A percentile compares a stretch with the other conserved stretches of the same genome.
phyloP scores from a whole-genome alignment of 35 echinoderm and acorn worm genomes.

The Acanthaster planci region DNA sequence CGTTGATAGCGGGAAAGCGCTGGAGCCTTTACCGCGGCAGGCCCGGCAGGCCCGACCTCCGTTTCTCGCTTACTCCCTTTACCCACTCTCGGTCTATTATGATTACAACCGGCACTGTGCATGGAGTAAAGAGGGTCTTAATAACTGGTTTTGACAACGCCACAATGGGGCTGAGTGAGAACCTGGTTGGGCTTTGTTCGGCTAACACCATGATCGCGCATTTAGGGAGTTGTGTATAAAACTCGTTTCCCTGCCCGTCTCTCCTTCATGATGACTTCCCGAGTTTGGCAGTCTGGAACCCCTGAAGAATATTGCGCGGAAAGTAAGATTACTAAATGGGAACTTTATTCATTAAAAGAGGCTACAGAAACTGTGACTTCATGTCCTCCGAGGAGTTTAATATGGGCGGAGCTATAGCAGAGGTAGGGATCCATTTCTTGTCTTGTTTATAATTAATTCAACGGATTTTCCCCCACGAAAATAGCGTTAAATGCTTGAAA shows the following conservation, averaged over 20 bases:
- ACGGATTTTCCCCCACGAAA: no score
- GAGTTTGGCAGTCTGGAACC: not conserved
- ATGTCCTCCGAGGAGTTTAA: not conserved
- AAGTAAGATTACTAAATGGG: no score
- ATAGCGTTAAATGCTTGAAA: no score
- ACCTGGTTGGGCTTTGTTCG: slow-evolving; percentile 6
- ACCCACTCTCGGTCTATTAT: slow-evolving; percentile 25
- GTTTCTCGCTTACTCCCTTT: not conserved
- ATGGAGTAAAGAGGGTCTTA: not conserved
- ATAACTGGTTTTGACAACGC: slow-evolving; percentile 29
- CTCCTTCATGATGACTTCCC: not conserved
- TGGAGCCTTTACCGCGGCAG: not conserved
- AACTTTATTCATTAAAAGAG: no score
- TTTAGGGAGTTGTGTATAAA: slow-evolving; percentile 20
- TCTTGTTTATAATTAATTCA: not conserved
- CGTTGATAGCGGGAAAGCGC: slow-evolving; percentile 15
- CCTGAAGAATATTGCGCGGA: no score
- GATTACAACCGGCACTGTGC: not conserved
- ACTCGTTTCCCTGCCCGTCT: not conserved
- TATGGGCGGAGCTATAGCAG: not conserved
- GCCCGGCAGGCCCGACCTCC: not conserved
- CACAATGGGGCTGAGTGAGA: slow-evolving; percentile 4
- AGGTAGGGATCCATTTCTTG: not conserved
- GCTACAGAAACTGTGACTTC: no score
- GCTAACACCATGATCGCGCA: slow-evolving; percentile 16